These are phyloP conservation scores for Nymphalis polychloros DNA, from an alignment of 2,888 invertebrate genomes.

Conservation along the genomic window DNA sequence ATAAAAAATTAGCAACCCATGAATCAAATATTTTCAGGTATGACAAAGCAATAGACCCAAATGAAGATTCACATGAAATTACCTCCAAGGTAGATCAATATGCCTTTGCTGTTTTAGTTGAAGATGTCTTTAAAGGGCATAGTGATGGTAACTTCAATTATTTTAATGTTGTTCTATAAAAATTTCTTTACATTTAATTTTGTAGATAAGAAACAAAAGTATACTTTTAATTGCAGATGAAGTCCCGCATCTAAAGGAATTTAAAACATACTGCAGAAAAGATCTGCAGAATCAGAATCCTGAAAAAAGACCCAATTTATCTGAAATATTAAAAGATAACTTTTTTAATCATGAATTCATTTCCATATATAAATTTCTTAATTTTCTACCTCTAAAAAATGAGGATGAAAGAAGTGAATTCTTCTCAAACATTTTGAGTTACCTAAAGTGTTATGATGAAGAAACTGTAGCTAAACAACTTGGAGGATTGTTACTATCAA, in stretches of 20 bases:
- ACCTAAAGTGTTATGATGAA: constrained; percentile 88
- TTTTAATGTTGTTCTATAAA: not conserved
- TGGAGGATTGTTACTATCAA: constrained; percentile 88
- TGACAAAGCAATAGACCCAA: constrained; percentile 86
- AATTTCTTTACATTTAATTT: not conserved
- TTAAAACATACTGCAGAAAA: constrained; percentile 86
- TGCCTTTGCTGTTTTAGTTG: constrained; percentile 88
- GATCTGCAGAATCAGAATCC: constrained; percentile 85
- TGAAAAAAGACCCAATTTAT: constrained; percentile 84
- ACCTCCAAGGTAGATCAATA: constrained; percentile 87
- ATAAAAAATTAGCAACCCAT: too few species aligned
- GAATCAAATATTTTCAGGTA: constrained; percentile 74
- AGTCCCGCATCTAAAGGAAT: constrained; percentile 85
- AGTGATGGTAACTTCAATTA: constrained; percentile 71
- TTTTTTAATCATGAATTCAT: constrained; percentile 94
- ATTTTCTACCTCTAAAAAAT: constrained; percentile 89
- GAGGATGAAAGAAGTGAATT: constrained; percentile 89
- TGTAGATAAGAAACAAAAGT: not conserved
- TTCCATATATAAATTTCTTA: constrained; percentile 89
- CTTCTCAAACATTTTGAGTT: constrained; percentile 86
- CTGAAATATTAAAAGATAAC: constrained; percentile 85
- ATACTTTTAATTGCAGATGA: constrained; percentile 77
- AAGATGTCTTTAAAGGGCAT: constrained; percentile 85
- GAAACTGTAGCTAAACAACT: constrained; percentile 91
- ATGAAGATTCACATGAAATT: constrained; percentile 83